Evolutionary conservation across 2,888 invertebrate genomes (phyloP), one percentile per base, ranked within the genome.

Genomic region (Orthosia gothica): DNA sequence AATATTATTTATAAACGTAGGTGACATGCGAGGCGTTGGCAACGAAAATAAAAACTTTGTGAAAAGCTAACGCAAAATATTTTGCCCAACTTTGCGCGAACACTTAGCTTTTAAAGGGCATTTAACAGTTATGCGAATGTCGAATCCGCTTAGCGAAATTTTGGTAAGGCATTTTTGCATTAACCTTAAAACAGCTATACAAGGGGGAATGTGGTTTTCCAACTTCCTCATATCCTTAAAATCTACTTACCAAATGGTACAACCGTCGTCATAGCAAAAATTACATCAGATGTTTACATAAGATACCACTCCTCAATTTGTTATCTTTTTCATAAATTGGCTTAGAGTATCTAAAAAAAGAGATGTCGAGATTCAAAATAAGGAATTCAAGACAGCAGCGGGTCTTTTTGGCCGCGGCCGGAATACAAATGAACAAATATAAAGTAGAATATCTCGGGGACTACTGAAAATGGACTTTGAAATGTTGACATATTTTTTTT

Each of bases 391-490:
- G 88, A 88, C 91, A 90, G 90, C 90, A 87, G 81, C 83, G 87
- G 88, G 89, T 89, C 88, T 86, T 88, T 85, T 84, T 77, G 86
- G 71, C 76, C 86, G 87, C 88, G 85, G 76, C 70, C 85, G 82
- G 94, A 93, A 94, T 94, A 94, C 91, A 93, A 91, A 94, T 94
- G 92, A 92, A 92, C 89, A 89, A 89, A 92, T 90, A 91, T 91
- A 92, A 91, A 92, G 91, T 91, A 88, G 83, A 90, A 88, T 87
- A 91, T 90, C 90, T 86, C 84, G 86, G 85, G 89, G 90, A 89
- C 90, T 91, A 87, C 87, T 67, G 82, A 64, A 90, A 92, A 92
- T 90, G 89, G 91, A 91, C 91, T 91, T 88, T 83, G 87, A 89
- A 92, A 91, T 89, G 85, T 87, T 89, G 89, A 88, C 89, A 89